These are phyloP conservation scores for Betta splendens DNA, from an alignment of 2,797 vertebrate species.

Conservation along the genomic window DNA sequence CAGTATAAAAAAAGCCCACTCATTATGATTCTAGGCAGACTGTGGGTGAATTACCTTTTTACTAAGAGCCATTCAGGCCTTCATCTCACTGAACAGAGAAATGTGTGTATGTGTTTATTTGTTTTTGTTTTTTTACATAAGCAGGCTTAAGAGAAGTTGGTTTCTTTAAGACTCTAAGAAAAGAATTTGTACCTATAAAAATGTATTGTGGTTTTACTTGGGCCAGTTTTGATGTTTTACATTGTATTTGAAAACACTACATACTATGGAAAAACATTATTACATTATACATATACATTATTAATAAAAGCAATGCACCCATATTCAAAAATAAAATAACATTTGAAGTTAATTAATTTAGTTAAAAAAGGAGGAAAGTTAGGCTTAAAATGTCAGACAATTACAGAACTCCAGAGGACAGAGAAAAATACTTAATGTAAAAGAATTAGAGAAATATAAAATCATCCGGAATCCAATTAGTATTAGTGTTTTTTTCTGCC, in stretches of 20 bases:
- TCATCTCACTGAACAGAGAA: too few relatives aligned
- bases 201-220: too few relatives aligned
- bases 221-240: too few relatives aligned
- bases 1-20: constrained; percentile 67
- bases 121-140: too few relatives aligned
- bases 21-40: constrained; percentile 81
- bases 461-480: constrained; percentile 25
- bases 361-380: constrained; percentile 46
- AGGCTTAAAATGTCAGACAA: constrained; percentile 30
- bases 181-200: too few relatives aligned
- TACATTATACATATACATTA: too few relatives aligned
- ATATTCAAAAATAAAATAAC: constrained; percentile 3
- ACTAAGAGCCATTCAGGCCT: constrained; percentile 50
- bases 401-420: constrained; percentile 14
- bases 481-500: constrained; percentile 21
- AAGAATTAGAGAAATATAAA: constrained; percentile 26
- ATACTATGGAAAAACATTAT: too few relatives aligned
- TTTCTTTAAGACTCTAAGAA: too few relatives aligned
- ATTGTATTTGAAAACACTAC: too few relatives aligned
- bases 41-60: constrained; percentile 69
- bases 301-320: constrained; percentile 5
- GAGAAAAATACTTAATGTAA: constrained; percentile 5
- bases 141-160: too few relatives aligned
- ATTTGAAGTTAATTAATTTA: constrained; percentile 22
- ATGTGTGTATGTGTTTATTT: too few relatives aligned